Percentiles rank a stretch among this genome's conserved stretches.
Evolutionary conservation across 2,113 vertebrate species (phyloP).

Genomic region (Scortum barcoo): DNA sequence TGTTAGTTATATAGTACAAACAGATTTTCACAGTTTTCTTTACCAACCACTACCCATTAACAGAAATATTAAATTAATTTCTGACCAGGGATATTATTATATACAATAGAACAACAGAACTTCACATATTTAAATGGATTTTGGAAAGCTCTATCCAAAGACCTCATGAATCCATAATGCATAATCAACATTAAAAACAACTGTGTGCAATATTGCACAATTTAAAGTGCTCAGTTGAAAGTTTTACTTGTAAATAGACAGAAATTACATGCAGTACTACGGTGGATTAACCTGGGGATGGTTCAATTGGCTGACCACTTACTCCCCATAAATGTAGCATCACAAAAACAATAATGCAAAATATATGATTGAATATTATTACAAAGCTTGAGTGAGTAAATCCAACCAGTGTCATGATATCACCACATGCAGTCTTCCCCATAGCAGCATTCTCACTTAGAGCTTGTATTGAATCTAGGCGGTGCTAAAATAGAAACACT

Average conservation of each 20-base stretch:
- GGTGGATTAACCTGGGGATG: background rate
- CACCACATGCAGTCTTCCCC: background rate
- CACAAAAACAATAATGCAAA: background rate
- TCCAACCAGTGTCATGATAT: background rate
- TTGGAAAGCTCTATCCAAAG: too few species aligned
- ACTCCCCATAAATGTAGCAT: background rate
- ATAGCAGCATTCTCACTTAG: background rate
- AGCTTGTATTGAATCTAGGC: background rate
- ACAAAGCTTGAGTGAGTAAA: background rate
- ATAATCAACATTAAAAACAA: too few species aligned
- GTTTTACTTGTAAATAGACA: too few species aligned
- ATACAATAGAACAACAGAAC: background rate
- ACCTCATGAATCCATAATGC: too few species aligned
- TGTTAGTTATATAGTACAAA: background rate
- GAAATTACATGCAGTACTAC: background rate
- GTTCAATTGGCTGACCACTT: background rate
- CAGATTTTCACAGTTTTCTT: background rate
- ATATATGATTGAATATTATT: background rate
- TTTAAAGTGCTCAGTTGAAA: too few species aligned
- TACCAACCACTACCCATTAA: background rate
- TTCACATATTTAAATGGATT: background rate
- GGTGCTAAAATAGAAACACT: background rate
- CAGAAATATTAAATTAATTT: background rate
- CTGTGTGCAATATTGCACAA: too few species aligned
- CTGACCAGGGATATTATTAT: background rate